phyloP scores from a whole-genome alignment of 2,888 invertebrate species.

The Agrotis exclamationis region DNA sequence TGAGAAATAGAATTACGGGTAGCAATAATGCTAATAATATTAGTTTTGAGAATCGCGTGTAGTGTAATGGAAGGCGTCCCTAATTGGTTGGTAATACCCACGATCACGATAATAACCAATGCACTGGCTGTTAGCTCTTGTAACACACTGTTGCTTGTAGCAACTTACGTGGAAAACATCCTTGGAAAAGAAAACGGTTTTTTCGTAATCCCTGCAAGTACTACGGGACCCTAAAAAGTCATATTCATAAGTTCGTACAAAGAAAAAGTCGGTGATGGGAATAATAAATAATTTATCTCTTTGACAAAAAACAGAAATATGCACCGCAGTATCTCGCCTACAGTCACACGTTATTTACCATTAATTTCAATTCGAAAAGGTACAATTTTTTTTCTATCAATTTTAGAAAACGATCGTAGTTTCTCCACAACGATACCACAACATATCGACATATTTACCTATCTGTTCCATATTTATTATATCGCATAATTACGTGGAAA shows the following conservation, averaged over 20 bases:
- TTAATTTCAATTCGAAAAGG: conserved; percentile 42
- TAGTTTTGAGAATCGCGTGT: conserved; percentile 61
- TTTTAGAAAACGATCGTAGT: conserved; percentile 48
- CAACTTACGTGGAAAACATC: background rate
- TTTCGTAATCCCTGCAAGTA: background rate
- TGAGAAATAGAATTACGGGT: conserved; percentile 45
- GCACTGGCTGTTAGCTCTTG: conserved; percentile 23
- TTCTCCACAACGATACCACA: conserved; percentile 34
- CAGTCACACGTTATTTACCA: conserved; percentile 47
- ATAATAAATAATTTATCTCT: conserved; percentile 57
- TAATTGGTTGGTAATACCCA: conserved; percentile 49
- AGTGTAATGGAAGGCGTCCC: conserved; percentile 30
- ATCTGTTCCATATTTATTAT: conserved; percentile 52
- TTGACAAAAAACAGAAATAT: conserved; percentile 58
- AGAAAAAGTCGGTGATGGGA: conserved; percentile 30
- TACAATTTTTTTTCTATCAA: conserved; percentile 30
- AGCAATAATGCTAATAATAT: conserved; percentile 57
- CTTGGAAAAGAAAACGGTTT: background rate
- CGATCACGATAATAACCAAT: conserved; percentile 50
- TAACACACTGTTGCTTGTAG: conserved; percentile 23
- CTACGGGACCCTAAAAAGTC: conserved; percentile 27
- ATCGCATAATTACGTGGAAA: conserved; percentile 62
- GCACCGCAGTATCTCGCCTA: conserved; percentile 33
- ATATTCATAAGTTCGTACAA: conserved; percentile 12
- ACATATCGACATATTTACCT: conserved; percentile 27